Base-by-base conservation (phyloP, 2,888 invertebrate genomes). In the Acronicta alni region DNA sequence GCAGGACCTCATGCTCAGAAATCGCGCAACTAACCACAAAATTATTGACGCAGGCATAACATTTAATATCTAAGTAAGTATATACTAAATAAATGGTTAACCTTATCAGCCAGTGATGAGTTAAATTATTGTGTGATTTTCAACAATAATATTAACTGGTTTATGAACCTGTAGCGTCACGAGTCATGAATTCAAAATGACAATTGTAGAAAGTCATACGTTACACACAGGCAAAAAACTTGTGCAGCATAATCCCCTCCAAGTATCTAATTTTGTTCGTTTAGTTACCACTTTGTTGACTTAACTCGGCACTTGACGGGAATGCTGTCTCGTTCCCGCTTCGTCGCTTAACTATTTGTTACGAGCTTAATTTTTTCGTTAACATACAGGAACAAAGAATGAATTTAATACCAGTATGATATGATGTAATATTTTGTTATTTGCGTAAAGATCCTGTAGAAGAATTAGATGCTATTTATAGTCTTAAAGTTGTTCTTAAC, bases 181-280 rank as follows among this genome's bases (percentile, higher is more conserved):
- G 32, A 65, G 58, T 67, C 54, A 62, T 73, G 73, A 75, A 73
- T 75, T 75, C 62, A 71, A 75, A 75, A 61, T 49, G 73, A 64
- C 56, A 75, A 59, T 73, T 57, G 58, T 67, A 65, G 64, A 75
- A 75, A 73, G 65, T 75, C 65, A 51, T 20, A 3, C 38, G 43
- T 35, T 42, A 75, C 67, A 76, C 51, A 75, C 60, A 12, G 60
- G 17, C n/a, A 3, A 18, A 26, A 1, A 41, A 3, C 1, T 48
- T 32, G 18, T 18, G 35, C 51, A 7, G n/a, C 35, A 35, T 35
- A 35, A n/a, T 35, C 35, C 35, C n/a, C 35, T 35, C n/a, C 6
- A 55, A 39, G 26, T 42, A 32, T 17, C 16, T 14, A 17, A 14
- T 32, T 17, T 37, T 20, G 6, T 17, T 32, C 14, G 32, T 17